phyloP scores from a whole-genome alignment of 2,113 vertebrate genomes.

The Platichthys stellatus region DNA sequence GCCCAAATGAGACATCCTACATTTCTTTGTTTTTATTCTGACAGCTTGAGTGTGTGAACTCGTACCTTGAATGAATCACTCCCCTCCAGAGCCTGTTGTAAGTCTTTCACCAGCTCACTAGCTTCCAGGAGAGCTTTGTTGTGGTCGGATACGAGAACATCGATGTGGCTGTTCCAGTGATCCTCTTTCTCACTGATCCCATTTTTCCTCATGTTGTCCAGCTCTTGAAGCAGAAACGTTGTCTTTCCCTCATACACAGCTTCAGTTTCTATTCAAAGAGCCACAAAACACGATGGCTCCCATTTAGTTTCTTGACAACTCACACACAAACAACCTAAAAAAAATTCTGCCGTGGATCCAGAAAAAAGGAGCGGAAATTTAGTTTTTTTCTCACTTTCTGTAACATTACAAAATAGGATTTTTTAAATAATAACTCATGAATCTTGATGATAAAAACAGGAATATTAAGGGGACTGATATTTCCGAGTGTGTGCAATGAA shows the following conservation, averaged over 20 bases:
- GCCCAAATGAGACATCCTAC: not conserved
- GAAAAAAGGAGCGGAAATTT: too few relatives aligned
- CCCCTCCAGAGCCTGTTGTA: conserved; percentile 81
- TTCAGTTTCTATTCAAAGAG: conserved; percentile 82
- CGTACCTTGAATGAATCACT: conserved; percentile 88
- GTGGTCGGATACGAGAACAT: conserved; percentile 81
- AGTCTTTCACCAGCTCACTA: conserved; percentile 83
- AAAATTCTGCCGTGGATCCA: too few relatives aligned
- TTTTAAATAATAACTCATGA: too few relatives aligned
- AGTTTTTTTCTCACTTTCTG: too few relatives aligned
- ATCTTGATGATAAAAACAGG: too few relatives aligned
- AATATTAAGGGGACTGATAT: too few relatives aligned
- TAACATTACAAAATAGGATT: too few relatives aligned
- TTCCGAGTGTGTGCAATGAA: too few relatives aligned
- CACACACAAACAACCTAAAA: too few relatives aligned
- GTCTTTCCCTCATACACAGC: conserved; percentile 85
- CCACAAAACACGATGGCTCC: not conserved
- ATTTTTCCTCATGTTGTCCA: conserved; percentile 85
- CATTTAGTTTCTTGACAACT: not conserved
- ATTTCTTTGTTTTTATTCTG: not conserved
- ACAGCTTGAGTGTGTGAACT: not conserved
- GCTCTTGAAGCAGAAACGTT: conserved; percentile 80
- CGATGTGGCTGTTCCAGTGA: conserved; percentile 86
- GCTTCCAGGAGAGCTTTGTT: conserved; percentile 83
- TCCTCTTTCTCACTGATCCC: conserved; percentile 86